A percentile compares a stretch with the other conserved stretches of the same genome.
These are phyloP conservation scores for Solea senegalensis DNA, from an alignment of 2,113 vertebrate species.

Conservation along the genomic window DNA sequence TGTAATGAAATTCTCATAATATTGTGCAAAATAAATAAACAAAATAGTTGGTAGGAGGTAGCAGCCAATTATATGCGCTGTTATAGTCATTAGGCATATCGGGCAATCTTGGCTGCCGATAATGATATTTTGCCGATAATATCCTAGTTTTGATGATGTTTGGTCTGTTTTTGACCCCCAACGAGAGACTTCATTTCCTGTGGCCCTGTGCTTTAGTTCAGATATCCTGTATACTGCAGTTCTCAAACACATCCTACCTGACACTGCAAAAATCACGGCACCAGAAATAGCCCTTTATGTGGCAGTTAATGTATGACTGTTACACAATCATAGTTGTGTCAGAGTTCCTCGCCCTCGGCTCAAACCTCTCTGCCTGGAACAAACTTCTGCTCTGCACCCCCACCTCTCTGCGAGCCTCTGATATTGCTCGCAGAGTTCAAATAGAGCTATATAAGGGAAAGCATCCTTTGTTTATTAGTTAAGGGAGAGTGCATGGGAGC, in stretches of 20 bases:
- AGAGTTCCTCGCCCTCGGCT: constrained; percentile 52
- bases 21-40: too few relatives aligned
- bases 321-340: constrained; percentile 53
- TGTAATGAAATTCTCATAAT: too few relatives aligned
- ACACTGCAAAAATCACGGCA: constrained; percentile 41
- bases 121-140: too few relatives aligned
- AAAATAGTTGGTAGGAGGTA: too few relatives aligned
- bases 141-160: too few relatives aligned
- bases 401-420: constrained; percentile 36
- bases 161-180: too few relatives aligned
- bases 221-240: not conserved
- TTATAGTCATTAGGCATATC: too few relatives aligned
- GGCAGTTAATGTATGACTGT: constrained; percentile 58
- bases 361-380: constrained; percentile 49
- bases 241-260: constrained; percentile 17
- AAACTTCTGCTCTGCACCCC: constrained; percentile 28
- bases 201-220: not conserved
- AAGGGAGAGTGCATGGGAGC: constrained; percentile 64
- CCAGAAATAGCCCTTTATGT: constrained; percentile 68
- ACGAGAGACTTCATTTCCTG: not conserved
- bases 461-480: constrained; percentile 79
- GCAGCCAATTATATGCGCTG: too few relatives aligned
- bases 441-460: constrained; percentile 79
- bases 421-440: constrained; percentile 55
- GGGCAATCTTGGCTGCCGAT: too few relatives aligned